These are phyloP conservation scores for Callochromis pleurospilus DNA, from an alignment of 2,113 vertebrate genomes.

Conservation along the genomic window DNA sequence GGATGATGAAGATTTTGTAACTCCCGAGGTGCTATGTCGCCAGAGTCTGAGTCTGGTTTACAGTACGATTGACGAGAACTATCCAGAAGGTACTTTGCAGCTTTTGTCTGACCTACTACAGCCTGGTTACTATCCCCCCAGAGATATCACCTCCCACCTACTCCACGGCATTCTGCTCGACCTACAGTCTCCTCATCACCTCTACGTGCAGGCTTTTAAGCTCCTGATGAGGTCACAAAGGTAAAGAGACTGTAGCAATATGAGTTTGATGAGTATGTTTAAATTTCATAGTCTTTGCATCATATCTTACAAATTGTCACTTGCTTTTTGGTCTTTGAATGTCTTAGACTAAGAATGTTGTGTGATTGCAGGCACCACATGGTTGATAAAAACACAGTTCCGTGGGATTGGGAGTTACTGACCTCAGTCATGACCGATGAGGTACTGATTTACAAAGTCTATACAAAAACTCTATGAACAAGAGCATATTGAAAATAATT, in stretches of 20 bases:
- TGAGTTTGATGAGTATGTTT: background rate
- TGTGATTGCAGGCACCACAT: constrained; percentile 79
- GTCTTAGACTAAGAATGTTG: background rate
- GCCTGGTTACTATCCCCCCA: constrained; percentile 75
- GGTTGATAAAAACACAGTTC: constrained; percentile 68
- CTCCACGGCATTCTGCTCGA: constrained; percentile 78
- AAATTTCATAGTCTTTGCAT: background rate
- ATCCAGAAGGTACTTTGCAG: constrained; percentile 81
- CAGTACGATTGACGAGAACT: constrained; percentile 85
- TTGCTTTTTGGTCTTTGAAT: background rate
- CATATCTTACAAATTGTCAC: background rate
- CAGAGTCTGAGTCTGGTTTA: constrained; percentile 80
- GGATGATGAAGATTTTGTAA: constrained; percentile 14
- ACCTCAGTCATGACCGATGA: constrained; percentile 74
- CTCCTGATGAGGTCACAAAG: constrained; percentile 89
- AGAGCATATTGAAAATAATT: background rate
- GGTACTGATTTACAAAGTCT: constrained; percentile 63
- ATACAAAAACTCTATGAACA: background rate
- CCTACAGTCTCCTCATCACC: constrained; percentile 51
- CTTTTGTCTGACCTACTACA: constrained; percentile 86
- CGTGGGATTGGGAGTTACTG: constrained; percentile 90
- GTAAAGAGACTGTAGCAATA: constrained; percentile 57
- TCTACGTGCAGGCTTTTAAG: constrained; percentile 80
- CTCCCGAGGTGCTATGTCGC: constrained; percentile 70
- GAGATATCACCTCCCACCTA: constrained; percentile 76